A percentile compares a stretch with the other conserved stretches of the same genome.
These are phyloP conservation scores for Hydropotes inermis DNA, from an alignment of 2,113 vertebrate genomes.

Conservation along the genomic window DNA sequence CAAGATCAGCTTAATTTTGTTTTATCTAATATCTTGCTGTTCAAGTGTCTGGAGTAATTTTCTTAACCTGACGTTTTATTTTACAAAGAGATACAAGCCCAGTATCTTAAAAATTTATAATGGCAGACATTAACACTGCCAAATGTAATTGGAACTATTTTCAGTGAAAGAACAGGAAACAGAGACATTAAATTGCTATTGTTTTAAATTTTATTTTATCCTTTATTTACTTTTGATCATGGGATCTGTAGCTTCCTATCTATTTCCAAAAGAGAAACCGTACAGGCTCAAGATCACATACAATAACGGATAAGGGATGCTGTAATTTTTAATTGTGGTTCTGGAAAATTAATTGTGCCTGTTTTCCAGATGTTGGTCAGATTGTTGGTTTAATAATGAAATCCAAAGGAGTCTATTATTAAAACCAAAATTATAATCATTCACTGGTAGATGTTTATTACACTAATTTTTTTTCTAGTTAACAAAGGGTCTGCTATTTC, in stretches of 20 bases:
- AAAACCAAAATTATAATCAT: slow-evolving; percentile 70
- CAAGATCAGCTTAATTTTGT: slow-evolving; percentile 73
- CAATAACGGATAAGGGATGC: slow-evolving; percentile 64
- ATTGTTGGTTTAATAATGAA: slow-evolving; percentile 76
- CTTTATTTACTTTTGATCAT: slow-evolving; percentile 54
- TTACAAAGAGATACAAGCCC: slow-evolving; percentile 15
- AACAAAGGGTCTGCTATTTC: slow-evolving; percentile 73
- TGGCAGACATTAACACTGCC: slow-evolving; percentile 47
- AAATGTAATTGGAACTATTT: slow-evolving; percentile 66
- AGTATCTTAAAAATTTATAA: slow-evolving; percentile 51
- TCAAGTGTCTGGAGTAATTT: slow-evolving; percentile 59
- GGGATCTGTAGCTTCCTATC: slow-evolving; percentile 45
- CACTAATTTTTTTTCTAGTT: slow-evolving; percentile 59
- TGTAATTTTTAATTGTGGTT: slow-evolving; percentile 67
- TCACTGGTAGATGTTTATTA: slow-evolving; percentile 68
- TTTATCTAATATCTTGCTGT: slow-evolving; percentile 70
- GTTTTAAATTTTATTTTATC: slow-evolving; percentile 61
- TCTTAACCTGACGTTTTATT: slow-evolving; percentile 59
- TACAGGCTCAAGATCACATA: slow-evolving; percentile 66
- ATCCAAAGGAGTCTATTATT: slow-evolving; percentile 73
- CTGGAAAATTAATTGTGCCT: slow-evolving; percentile 66
- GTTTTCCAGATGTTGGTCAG: slow-evolving; percentile 72
- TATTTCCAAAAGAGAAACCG: slow-evolving; percentile 70
- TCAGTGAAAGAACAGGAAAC: slow-evolving; percentile 59
- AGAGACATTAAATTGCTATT: slow-evolving; percentile 56